Base-by-base conservation (phyloP, 2,113 vertebrate species). In the Neotragus moschatus region DNA sequence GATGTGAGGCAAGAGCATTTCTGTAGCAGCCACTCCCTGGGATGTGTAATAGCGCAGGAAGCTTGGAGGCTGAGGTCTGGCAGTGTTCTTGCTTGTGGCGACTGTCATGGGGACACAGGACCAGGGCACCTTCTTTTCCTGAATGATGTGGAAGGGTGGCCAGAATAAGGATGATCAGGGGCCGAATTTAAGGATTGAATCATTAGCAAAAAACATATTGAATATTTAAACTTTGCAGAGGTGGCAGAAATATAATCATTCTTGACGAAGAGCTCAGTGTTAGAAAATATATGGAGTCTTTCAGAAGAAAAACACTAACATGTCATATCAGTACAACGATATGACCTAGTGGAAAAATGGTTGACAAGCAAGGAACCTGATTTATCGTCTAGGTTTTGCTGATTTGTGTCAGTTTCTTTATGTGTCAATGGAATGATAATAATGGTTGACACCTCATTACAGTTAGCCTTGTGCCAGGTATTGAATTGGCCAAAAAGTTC, bases 1-100 rank as follows among this genome's bases (percentile, higher is more conserved):
- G 39, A 89, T 93, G 26, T 84, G 84, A 95, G 66, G 23, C 58
- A 91, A 90, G 84, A 82, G 49, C 14, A 33, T 96, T 97, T 96
- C 36, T 85, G 2, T 88, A 39, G 88, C 19, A 80, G 51, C 9
- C 26, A 30, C 21, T 56, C 16, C 49, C 47, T 13, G 47, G 51
- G 49, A 51, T 85, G 70, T 70, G 7, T 85, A 88, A 51, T 30
- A 55, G 79, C 36, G 19, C 70, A 56, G 79, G 23, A 82, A 85
- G 39, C 53, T 26, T 3, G 51, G 47, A 23, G 28, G 12, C 58
- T 88, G 58, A 79, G 30, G 30, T 47, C 55, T 86, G 43, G 47
- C 93, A 30, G 12, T 84, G 39, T n/a, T 12, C 49, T 70, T 70
- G 39, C 7, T 70, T 92, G 47, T 80, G 61, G 73, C 45, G 5